phyloP scores from a whole-genome alignment of 1,140 invertebrate genomes.

The Drosophila navojoa region DNA sequence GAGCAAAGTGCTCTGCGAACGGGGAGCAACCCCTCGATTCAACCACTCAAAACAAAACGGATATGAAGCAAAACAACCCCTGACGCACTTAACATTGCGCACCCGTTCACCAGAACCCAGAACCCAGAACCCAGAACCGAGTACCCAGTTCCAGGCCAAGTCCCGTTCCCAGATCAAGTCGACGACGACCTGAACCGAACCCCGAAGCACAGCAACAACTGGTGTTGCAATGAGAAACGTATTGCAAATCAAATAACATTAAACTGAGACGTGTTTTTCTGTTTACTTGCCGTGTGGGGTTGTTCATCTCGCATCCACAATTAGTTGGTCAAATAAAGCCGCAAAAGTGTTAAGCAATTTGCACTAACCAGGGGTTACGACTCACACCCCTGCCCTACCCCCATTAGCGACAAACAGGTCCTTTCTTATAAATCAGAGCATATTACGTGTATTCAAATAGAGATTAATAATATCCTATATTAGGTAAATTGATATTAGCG shows the following conservation, averaged over 20 bases:
- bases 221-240: constrained; percentile 76
- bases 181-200: not conserved
- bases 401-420: not conserved
- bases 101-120: constrained; percentile 32
- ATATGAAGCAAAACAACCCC: constrained; percentile 75
- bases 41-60: constrained; percentile 80
- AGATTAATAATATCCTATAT: not conserved
- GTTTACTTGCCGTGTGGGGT: constrained; percentile 33
- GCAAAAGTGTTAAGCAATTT: constrained; percentile 79
- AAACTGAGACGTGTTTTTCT: constrained; percentile 66
- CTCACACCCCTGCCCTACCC: constrained; percentile 13
- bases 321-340: constrained; percentile 82
- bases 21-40: constrained; percentile 61
- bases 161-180: constrained; percentile 4
- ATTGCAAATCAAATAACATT: constrained; percentile 82
- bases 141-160: constrained; percentile 2
- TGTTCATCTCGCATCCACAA: constrained; percentile 55
- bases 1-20: constrained; percentile 63
- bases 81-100: constrained; percentile 40
- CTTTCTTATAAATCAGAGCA: too few relatives aligned
- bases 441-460: not conserved
- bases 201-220: constrained; percentile 34
- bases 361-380: constrained; percentile 68
- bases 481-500: not conserved
- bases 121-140: constrained; percentile 2